Evolutionary conservation across 1,140 invertebrate genomes (phyloP), one percentile per base, ranked within the genome.

Genomic region (Galendromus occidentalis): DNA sequence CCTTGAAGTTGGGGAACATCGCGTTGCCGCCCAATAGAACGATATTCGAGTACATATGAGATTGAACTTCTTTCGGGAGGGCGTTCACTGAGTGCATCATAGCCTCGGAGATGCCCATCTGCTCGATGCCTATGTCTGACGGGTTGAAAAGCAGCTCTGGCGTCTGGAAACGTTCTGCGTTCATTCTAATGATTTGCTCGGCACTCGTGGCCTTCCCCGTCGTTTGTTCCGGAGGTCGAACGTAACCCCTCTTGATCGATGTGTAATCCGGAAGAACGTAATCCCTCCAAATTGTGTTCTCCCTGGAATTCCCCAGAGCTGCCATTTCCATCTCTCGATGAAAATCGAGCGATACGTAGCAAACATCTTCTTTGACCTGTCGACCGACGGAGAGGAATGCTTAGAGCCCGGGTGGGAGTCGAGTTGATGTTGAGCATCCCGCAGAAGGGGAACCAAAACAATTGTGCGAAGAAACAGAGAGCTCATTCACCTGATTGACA

Each of bases 261-360:
- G 87, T 90, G 71, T 90, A 97, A 78, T 98, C 94, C 0, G 95
- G 95, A 64, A 99, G 76, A 0, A 98, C 85, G 76, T 98, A 98
- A 72, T 98, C 92, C 67, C 84, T 80, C 0, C 84, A 79, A 64
- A 95, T 86, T 5, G 77, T 76, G 71, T 86, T 86, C 20, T 76
- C 75, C 64, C 73, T 72, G 66, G 55, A 14, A 18, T 2, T 22
- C 25, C 39, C 63, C 78, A 78, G 74, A 82, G 82, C 74, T 6
- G 88, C 84, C 64, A 81, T 83, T 44, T 82, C 79, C 84, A 98
- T 87, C 68, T 96, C 91, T 18, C 77, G 76, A 71, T 83, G 84
- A 72, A 95, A 92, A 72, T 97, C 80, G 70, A 82, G 79, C 0
- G 91, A 87, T 0, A 98, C 90, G 79, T 86, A 98, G 73, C 94